Conservation (phyloP, 2,888 invertebrate genomes). For the Nomada goodeniana region DNA sequence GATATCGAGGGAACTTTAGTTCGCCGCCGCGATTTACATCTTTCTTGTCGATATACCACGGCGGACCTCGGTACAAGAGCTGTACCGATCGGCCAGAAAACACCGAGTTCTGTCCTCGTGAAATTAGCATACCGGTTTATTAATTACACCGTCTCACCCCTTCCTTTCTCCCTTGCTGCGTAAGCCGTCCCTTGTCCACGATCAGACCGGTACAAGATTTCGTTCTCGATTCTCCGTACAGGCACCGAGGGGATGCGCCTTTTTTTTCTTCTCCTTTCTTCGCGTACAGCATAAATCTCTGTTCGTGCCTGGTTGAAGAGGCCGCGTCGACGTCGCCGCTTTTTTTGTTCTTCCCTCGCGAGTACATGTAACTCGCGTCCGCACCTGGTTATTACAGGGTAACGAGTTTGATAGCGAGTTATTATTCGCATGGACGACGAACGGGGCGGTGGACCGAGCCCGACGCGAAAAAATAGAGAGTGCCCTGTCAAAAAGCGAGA, state of each 20-base stretch:
- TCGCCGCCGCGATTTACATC: slow-evolving; percentile 57
- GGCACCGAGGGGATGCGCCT: slow-evolving; percentile 40
- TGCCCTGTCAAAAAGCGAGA: neutral
- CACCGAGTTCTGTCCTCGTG: slow-evolving; percentile 70
- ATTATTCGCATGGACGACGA: slow-evolving; percentile 54
- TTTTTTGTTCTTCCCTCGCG: slow-evolving; percentile 32
- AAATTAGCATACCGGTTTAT: slow-evolving; percentile 81
- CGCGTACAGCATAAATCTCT: slow-evolving; percentile 68
- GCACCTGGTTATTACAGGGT: slow-evolving; percentile 63
- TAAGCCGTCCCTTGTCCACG: slow-evolving; percentile 27
- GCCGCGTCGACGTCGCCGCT: slow-evolving; percentile 41
- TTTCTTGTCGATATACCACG: slow-evolving; percentile 49
- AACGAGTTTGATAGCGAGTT: slow-evolving; percentile 56
- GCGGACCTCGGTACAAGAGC: slow-evolving; percentile 30
- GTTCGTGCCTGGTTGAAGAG: slow-evolving; percentile 59
- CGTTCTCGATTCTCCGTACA: slow-evolving; percentile 64
- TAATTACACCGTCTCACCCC: slow-evolving; percentile 73
- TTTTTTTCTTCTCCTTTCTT: slow-evolving; percentile 52
- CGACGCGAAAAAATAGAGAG: neutral
- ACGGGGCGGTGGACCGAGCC: neutral
- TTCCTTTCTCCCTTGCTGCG: neutral
- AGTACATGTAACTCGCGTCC: slow-evolving; percentile 45
- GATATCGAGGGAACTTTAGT: slow-evolving; percentile 50
- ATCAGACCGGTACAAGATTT: slow-evolving; percentile 57
- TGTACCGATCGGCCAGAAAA: slow-evolving; percentile 61